Conservation (phyloP, 2,797 vertebrate species). For the Hippopotamyrus pictus region DNA sequence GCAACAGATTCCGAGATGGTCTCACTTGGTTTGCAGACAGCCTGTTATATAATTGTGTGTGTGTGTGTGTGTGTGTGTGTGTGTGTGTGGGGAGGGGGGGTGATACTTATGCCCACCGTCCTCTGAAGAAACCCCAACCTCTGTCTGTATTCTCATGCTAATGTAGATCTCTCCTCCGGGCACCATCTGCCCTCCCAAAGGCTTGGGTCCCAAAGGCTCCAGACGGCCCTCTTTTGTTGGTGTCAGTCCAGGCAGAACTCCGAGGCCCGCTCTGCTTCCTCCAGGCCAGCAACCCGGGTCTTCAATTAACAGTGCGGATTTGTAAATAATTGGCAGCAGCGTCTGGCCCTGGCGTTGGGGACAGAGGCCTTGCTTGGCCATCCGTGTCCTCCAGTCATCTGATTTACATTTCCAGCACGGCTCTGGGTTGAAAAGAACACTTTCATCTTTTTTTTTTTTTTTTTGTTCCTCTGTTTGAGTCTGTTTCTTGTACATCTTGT, state of each 20-base stretch:
- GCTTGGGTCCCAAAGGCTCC: conserved; percentile 7
- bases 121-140: not conserved
- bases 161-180: conserved; percentile 16
- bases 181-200: conserved; percentile 28
- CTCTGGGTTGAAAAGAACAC: conserved; percentile 2
- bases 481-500: not conserved
- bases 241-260: conserved; percentile 27
- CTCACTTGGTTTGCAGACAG: conserved; percentile 21
- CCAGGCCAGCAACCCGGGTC: conserved; percentile 16
- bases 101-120: not conserved
- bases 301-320: conserved; percentile 19
- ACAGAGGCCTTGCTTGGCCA: not conserved
- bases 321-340: conserved; percentile 20
- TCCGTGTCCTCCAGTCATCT: not conserved
- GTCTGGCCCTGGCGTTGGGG: conserved; percentile 2
- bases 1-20: conserved; percentile 12
- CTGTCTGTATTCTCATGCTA: conserved; percentile 26
- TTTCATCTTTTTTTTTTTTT: not conserved
- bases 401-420: conserved; percentile 6
- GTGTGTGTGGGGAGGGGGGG: not conserved
- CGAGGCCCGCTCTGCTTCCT: conserved; percentile 1
- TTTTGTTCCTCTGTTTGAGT: not conserved
- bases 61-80: not conserved
- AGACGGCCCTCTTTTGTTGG: conserved; percentile 24
- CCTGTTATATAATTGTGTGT: conserved; percentile 11